Base-by-base conservation (phyloP, 2,888 invertebrate genomes). In the Apamea epomidion region DNA sequence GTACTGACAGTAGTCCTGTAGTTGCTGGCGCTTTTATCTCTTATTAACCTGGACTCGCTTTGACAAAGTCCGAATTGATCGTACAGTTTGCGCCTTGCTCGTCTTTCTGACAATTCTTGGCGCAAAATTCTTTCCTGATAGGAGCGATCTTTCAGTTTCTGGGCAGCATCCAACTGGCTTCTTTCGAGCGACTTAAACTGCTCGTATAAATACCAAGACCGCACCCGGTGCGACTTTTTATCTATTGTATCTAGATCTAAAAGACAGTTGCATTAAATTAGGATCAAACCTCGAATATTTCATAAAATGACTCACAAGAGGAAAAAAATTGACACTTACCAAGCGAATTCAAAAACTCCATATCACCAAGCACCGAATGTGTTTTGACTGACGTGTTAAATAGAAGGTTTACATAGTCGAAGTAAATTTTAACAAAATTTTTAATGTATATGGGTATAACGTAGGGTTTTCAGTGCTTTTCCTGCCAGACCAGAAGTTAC, bases 121-220 rank as follows among this genome's bases (percentile, higher is more conserved):
- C 92, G 93, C 80, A 97, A 89, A 74, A 96, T 91, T 76, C 87
- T 92, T 62, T 96, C 95, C 85, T 96, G 96, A 80, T 93, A 93
- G 0, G 94, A 94, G 79, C 91, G 93, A 80, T 95, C 92, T 80
- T 94, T 95, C 67, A 96, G 90, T 85, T 91, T 93, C 78, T 93
- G 91, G 7, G 94, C 93, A 12, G 95, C 96, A 76, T 96, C 94
- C 58, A 94, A 85, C 87, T 97, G 96, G 81, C 93, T 95, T 67
- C 90, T 92, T 87, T 96, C 96, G 2, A 97, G 89, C 2, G 96
- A 94, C 89, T 95, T 97, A 80, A 93, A 97, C 84, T 97, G 97
- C 85, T 97, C 97, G 76, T 96, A 96, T 69, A 96, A 86, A 84
- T 96, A 97, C 97, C 97, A 97, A 12, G 96, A 96, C 10, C 95